These are phyloP conservation scores for Delichon dasypus DNA, from an alignment of 2,797 vertebrate genomes.

Conservation along the genomic window DNA sequence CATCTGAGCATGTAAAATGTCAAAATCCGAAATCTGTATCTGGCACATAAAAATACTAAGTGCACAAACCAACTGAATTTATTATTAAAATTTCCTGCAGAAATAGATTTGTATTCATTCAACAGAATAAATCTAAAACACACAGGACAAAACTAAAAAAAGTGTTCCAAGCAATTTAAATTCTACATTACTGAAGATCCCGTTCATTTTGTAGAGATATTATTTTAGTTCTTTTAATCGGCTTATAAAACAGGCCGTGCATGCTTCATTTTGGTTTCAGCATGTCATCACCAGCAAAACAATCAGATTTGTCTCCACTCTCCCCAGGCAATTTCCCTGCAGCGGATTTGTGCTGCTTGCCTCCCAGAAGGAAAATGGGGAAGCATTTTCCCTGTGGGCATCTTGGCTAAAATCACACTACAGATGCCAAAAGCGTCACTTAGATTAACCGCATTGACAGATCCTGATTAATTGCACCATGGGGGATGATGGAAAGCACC, in stretches of 20 bases:
- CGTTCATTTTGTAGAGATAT: accelerated
- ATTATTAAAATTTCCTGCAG: neutral
- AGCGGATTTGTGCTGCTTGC: neutral
- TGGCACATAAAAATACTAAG: neutral
- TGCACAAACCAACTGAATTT: neutral
- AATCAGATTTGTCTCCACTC: neutral
- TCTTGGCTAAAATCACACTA: neutral
- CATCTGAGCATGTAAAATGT: neutral
- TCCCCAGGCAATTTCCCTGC: neutral
- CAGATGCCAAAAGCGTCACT: neutral
- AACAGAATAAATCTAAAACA: neutral
- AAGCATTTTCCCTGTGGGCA: neutral
- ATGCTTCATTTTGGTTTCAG: neutral
- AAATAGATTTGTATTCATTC: neutral
- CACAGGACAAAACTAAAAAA: neutral
- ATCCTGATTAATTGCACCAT: neutral
- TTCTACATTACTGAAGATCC: neutral
- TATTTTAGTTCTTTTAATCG: neutral
- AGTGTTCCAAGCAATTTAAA: neutral
- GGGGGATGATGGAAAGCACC: neutral
- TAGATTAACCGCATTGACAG: neutral
- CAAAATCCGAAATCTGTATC: neutral
- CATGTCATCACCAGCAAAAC: neutral
- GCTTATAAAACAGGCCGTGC: neutral
- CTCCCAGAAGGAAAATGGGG: neutral